Evolutionary conservation across 2,113 vertebrate genomes (phyloP), one percentile per base, ranked within the genome.

Genomic region (Stigmatopora argus): DNA sequence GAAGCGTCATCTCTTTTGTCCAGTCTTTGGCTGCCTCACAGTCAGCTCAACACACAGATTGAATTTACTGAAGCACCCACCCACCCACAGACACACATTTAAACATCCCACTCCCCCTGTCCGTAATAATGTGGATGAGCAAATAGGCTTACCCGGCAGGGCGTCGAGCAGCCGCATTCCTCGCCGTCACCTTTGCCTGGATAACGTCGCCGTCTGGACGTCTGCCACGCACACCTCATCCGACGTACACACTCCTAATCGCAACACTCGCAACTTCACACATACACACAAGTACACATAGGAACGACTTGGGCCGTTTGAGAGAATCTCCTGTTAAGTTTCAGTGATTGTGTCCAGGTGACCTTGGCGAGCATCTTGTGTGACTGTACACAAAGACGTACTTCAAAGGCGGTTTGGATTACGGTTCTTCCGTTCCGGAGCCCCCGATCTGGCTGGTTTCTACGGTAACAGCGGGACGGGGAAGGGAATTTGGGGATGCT

Each of bases 1-100:
- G 49, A 65, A 70, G 71, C 51, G 17, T 69, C 67, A 63, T 74
- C 73, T 84, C 79, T 67, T 75, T 61, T 74, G 68, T 70, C 58
- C 75, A 85, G 86, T 88, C 88, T 87, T 90, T 89, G 88, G 88
- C 87, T 87, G 90, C 90, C 88, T 88, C 86, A 90, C 86, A 91
- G 86, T 88, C 85, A 82, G 78, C 90, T 91, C 86, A 91, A 91
- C 88, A 86, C 87, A 88, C 72, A 64, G 77, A 91, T 89, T 48
- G 46, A 15, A 89, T 88, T 91, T 88, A 92, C 58, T 79, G 82
- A 89, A 85, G 87, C 78, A 83, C 90, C 62, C 77, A 62, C 79
- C 69, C 79, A 64, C 83, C 82, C 86, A 83, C 79, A 82, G 69
- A 82, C 67, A 65, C 63, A 71, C 78, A 81, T 83, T 83, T 79